Base-by-base conservation (phyloP, 2,113 vertebrate genomes). In the Cryptoleucopteryx plumbea region DNA sequence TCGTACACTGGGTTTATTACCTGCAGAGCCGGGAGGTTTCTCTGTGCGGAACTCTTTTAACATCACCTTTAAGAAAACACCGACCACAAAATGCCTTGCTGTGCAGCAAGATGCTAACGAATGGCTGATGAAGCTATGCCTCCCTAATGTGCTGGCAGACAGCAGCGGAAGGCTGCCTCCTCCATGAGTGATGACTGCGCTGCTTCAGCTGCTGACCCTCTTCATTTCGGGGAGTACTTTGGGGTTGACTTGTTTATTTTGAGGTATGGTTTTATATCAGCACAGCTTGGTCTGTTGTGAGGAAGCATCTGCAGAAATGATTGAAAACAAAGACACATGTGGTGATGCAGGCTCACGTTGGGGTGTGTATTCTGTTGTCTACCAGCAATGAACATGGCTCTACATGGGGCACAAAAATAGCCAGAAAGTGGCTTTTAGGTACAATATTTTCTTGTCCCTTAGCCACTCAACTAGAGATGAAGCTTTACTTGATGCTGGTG, bases 51-150 rank as follows among this genome's bases (percentile, higher is more conserved):
- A 1, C 55, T 81, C 63, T 36, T 31, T 36, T 20, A 5, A 1
- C 20, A 1, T 43, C 58, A 11, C 52, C 75, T 5, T 40, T 0
- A 25, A 68, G 88, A n/a, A 38, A 42, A 20, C 9, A 1, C 42
- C 13, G 7, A 13, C 15, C 21, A 0, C 43, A 13, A 0, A 47
- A 17, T 1, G 4, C 13, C 10, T 12, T 4, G 12, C 53, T 5
- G n/a, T 3, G 66, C 61, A 12, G 29, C 29, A 1, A 26, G 43
- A 40, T 0, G 22, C 52, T 31, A 3, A 13, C 7, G 2, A 7
- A 9, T 3, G 47, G 48, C 67, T 48, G 63, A 7, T 5, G 71
- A 38, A 62, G 55, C 12, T 11, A 2, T 5, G 3, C 25, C 50
- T 85, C 47, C 66, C 73, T 1, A 6, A 1, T 1, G 73, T 2